Percentiles rank a stretch among this genome's conserved stretches.
phyloP scores from a whole-genome alignment of 2,113 vertebrate species.

The Syngnathus floridae region DNA sequence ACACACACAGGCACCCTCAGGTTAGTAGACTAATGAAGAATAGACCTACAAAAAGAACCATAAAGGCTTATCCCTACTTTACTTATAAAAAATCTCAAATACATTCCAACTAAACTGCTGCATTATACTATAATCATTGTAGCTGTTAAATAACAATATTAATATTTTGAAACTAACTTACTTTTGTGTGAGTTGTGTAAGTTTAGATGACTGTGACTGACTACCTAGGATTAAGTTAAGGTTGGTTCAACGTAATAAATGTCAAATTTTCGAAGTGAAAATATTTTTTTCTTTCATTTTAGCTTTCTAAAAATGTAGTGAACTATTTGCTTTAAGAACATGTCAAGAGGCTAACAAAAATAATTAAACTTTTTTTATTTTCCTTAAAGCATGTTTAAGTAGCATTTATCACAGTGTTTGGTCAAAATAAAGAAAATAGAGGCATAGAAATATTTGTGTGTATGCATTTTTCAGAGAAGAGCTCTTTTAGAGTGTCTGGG shows the following conservation, averaged over 20 bases:
- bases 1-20: slow-evolving; percentile 3
- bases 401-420: slow-evolving; percentile 36
- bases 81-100: slow-evolving; percentile 44
- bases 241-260: neutral
- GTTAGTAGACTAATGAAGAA: slow-evolving; percentile 9
- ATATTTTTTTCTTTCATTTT: slow-evolving; percentile 19
- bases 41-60: neutral
- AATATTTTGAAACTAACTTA: slow-evolving; percentile 19
- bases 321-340: slow-evolving; percentile 11
- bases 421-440: slow-evolving; percentile 24
- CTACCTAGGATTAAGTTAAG: slow-evolving; percentile 3
- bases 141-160: slow-evolving; percentile 26
- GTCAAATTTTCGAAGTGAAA: neutral
- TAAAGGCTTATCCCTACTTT: slow-evolving; percentile 21
- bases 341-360: slow-evolving; percentile 10
- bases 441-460: neutral
- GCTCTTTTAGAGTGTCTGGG: neutral
- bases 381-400: slow-evolving; percentile 42
- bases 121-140: slow-evolving; percentile 11
- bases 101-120: slow-evolving; percentile 53
- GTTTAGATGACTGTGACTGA: slow-evolving; percentile 24
- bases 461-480: neutral
- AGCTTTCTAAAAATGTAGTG: neutral
- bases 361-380: slow-evolving; percentile 25
- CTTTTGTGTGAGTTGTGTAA: slow-evolving; percentile 11